A percentile compares a stretch with the other conserved stretches of the same genome.
Evolutionary conservation across 92 coral and sea anemone species (phyloP).

Genomic region (Galaxea fascicularis): DNA sequence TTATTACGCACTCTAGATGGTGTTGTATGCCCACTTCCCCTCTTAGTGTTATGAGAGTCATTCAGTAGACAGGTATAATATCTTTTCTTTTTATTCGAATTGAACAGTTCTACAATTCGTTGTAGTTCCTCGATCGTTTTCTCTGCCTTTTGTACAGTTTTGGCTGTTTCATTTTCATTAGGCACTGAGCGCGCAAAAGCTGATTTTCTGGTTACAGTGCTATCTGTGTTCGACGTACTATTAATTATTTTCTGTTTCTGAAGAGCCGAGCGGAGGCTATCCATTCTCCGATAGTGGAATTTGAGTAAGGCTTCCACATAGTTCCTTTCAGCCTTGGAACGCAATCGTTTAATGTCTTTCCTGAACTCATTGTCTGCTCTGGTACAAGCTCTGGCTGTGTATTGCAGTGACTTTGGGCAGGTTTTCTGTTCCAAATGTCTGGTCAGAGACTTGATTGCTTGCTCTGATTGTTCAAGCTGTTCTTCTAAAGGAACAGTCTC

Average conservation of each 20-base stretch:
- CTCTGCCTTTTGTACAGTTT: neutral
- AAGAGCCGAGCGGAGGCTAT: constrained; percentile 9
- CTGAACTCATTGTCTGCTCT: constrained; percentile 11
- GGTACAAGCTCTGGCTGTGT: constrained; percentile 10
- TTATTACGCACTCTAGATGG: neutral
- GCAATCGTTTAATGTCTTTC: constrained; percentile 5
- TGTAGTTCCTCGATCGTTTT: neutral
- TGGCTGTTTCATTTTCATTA: neutral
- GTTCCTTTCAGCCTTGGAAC: neutral
- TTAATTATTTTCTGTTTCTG: neutral
- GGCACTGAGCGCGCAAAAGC: neutral
- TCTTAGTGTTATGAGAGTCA: constrained; percentile 5
- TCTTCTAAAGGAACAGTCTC: neutral
- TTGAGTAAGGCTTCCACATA: constrained; percentile 1
- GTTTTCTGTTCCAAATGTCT: constrained; percentile 10
- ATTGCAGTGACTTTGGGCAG: constrained; percentile 11
- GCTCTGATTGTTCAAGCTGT: neutral
- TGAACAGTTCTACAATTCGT: neutral
- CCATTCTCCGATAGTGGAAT: neutral
- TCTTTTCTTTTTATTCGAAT: constrained; percentile 5
- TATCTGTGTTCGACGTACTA: neutral
- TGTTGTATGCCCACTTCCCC: neutral
- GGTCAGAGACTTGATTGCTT: constrained; percentile 16
- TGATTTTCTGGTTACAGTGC: neutral
- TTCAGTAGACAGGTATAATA: constrained; percentile 13